Base-by-base conservation (phyloP, 2,797 vertebrate genomes). In the Mormyrops attenuatus region DNA sequence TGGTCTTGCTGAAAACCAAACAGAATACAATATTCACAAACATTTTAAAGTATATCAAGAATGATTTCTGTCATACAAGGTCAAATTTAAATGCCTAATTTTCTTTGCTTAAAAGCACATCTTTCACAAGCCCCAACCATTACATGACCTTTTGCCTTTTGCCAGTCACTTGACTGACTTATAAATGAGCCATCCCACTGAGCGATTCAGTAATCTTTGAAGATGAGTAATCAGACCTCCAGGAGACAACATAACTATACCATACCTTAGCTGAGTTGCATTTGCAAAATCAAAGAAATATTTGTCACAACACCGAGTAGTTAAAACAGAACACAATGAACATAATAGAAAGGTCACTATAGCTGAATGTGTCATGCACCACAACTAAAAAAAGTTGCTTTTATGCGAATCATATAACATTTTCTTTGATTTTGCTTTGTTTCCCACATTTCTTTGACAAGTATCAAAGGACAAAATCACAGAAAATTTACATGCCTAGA, bases 1-100 rank as follows among this genome's bases (percentile, higher is more conserved):
- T 2, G 98, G 98, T 87, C 97, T 97, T 90, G 94, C 98, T 99
- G 93, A 17, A 47, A 88, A 93, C n/a, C 55, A 94, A 88, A 89
- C 82, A 87, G 52, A 53, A 57, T 57, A 57, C 52, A 87, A 55
- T 20, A 1, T 57, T 57, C 22, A 82, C 17, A 82, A n/a, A 47
- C 6, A 47, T 82, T 80, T 80, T 47, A 9, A 80, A 47, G 73
- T 47, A 17, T 47, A 82, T 47, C 77, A 47, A 82, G 41, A 82
- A 82, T 47, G 15, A 82, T 82, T 82, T 80, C 73, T 80, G 17
- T 44, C 2, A 20, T 22, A 44, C 20, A 82, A n/a, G 20, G 38
- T 8, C 1, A 44, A 44, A 82, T 82, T 47, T 17, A 82, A 82
- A 44, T 44, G 6, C 3, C 73, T 80, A 44, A 44, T 47, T 82